Evolutionary conservation across 2,888 invertebrate species (phyloP), one percentile per base, ranked within the genome.

Genomic region (Eupithecia pulchellata): DNA sequence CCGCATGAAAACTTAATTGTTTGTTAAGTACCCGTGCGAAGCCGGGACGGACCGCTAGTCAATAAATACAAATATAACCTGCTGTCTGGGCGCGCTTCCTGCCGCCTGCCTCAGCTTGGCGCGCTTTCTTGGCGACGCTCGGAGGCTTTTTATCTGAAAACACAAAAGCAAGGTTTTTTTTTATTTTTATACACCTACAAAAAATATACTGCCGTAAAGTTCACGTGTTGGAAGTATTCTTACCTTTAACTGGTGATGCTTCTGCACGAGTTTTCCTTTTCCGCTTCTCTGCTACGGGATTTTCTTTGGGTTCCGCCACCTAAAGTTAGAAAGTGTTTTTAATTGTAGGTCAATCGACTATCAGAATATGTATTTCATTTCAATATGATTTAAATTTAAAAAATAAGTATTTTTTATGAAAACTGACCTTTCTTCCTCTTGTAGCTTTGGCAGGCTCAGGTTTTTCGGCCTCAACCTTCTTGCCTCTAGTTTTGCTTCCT

Each of bases 221-320:
- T 27, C 13, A 14, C 27, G 13, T 57, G 27, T 14, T 8, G 57
- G 1, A 55, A 17, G 6, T 27, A 0, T 55, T 30, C 20, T 20
- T 74, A 85, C 86, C 79, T 78, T 81, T 79, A 13, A 68, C 74
- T 4, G 86, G 78, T 0, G 81, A 74, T 0, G 77, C 58, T 27
- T 80, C 82, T 13, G 68, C 68, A n/a, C 78, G 79, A 60, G 78
- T 73, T 55, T 79, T 81, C 66, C 84, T 78, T 66, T 84, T 85
- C n/a, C 86, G 83, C 42, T 75, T 65, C 32, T 75, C 73, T 17
- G 78, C 55, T 9, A 69, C 69, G 0, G 79, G 76, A 29, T 52
- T 73, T 6, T 77, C 82, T 32, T 58, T 72, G 4, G 74, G 70
- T 14, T 74, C 76, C 0, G 75, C 61, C 20, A 67, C 71, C 84